phyloP scores from a whole-genome alignment of 2,113 vertebrate species.

The Solea solea region DNA sequence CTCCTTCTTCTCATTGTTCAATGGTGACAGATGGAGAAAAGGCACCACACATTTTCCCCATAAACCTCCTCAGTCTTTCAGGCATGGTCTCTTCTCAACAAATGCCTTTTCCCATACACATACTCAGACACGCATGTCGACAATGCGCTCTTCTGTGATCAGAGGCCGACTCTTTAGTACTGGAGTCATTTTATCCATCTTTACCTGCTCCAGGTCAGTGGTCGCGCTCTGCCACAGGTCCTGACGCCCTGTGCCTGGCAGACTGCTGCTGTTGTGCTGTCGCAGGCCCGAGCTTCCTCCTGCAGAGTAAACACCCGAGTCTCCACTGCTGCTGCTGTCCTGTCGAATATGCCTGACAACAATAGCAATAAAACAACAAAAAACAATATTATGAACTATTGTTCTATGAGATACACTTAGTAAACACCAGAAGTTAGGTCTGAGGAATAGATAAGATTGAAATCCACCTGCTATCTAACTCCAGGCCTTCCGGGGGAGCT shows the following conservation, averaged over 20 bases:
- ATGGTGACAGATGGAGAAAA: constrained; percentile 10
- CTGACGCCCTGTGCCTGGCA: accelerated
- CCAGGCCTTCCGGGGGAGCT: neutral
- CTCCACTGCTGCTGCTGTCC: constrained; percentile 67
- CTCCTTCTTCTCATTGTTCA: no score
- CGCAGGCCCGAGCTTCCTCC: constrained; percentile 50
- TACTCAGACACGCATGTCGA: constrained; percentile 53
- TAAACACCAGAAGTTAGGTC: neutral
- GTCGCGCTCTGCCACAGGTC: neutral
- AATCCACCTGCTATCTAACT: constrained; percentile 37
- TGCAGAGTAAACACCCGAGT: constrained; percentile 75
- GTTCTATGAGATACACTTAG: neutral
- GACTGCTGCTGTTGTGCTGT: neutral
- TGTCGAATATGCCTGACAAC: constrained; percentile 57
- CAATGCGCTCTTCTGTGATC: constrained; percentile 21
- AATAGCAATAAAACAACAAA: neutral
- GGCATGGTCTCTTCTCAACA: neutral
- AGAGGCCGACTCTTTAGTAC: neutral
- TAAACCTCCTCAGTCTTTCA: neutral
- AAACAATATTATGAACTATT: neutral
- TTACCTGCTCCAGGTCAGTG: constrained; percentile 18
- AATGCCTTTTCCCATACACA: neutral
- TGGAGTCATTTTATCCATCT: constrained; percentile 28
- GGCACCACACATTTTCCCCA: constrained; percentile 4
- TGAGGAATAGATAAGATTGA: neutral